Evolutionary conservation across 2,797 vertebrate genomes (phyloP).

Genomic region (Cynopterus sphinx): DNA sequence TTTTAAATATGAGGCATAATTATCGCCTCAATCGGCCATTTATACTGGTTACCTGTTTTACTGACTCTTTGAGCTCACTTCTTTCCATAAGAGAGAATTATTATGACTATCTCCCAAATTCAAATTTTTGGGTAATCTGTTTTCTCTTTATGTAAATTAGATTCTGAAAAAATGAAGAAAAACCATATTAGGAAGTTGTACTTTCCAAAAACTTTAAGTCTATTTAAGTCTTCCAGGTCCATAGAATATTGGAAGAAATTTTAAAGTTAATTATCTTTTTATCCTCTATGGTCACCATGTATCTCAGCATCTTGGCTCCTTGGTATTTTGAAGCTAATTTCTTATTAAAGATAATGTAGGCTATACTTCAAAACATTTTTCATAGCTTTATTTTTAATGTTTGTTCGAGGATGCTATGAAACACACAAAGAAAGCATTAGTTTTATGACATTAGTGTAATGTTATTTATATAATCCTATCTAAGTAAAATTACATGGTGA

Average conservation of each 20-base stretch:
- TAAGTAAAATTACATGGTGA: background rate
- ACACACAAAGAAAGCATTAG: background rate
- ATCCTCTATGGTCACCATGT: background rate
- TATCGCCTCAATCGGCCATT: background rate
- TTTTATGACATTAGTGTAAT: background rate
- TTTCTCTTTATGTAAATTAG: background rate
- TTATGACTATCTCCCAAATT: background rate
- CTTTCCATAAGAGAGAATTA: background rate
- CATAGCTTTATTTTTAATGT: background rate
- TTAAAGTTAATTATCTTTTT: background rate
- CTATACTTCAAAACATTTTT: background rate
- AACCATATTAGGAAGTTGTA: background rate
- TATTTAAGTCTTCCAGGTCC: background rate
- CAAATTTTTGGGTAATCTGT: background rate
- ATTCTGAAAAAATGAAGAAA: background rate
- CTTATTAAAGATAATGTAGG: background rate
- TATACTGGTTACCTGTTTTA: background rate
- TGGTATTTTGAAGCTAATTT: background rate
- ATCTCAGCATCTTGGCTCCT: background rate
- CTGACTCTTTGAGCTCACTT: background rate
- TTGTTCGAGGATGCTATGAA: background rate
- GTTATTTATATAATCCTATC: background rate
- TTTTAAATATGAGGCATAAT: background rate
- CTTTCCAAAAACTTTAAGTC: background rate
- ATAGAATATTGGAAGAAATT: background rate